Percentiles rank a stretch among this genome's conserved stretches.
Conservation (phyloP, 2,113 vertebrate genomes). For the Patagioenas fasciata region DNA sequence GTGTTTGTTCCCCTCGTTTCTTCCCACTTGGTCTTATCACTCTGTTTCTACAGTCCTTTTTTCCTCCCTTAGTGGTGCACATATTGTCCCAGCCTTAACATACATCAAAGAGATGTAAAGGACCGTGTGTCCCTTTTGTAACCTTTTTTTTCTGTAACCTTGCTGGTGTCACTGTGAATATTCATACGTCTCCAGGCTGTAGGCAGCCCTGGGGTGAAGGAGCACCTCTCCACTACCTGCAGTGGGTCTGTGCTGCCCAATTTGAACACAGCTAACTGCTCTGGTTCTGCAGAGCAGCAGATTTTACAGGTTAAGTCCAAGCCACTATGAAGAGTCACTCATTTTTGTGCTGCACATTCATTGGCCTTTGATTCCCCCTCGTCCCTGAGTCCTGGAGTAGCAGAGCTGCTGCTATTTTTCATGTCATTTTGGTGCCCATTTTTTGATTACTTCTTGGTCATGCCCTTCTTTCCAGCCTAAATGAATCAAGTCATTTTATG, state of each 20-base stretch:
- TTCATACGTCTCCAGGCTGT: not conserved
- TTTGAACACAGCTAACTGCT: not conserved
- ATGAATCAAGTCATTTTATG: not conserved
- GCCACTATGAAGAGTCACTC: not conserved
- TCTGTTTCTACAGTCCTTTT: not conserved
- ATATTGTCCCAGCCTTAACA: not conserved
- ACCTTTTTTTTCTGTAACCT: not conserved
- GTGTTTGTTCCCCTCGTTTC: not conserved
- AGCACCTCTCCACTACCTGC: not conserved
- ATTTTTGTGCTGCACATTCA: not conserved
- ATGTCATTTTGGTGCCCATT: not conserved
- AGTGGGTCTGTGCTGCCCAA: not conserved
- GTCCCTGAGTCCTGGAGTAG: not conserved
- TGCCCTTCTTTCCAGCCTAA: not conserved
- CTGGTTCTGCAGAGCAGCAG: slow-evolving; percentile 19
- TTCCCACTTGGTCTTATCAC: not conserved
- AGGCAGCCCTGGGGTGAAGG: slow-evolving; percentile 9
- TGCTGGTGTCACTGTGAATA: slow-evolving; percentile 15
- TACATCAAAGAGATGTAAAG: slow-evolving; percentile 22
- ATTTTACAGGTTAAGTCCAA: slow-evolving; percentile 36
- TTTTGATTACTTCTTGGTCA: not conserved
- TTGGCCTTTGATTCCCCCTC: not conserved
- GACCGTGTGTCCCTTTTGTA: not conserved
- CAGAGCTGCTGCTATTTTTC: not conserved
- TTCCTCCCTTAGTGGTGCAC: not conserved